These are phyloP conservation scores for Takifugu ocellatus DNA, from an alignment of 2,797 vertebrate genomes.

Conservation along the genomic window DNA sequence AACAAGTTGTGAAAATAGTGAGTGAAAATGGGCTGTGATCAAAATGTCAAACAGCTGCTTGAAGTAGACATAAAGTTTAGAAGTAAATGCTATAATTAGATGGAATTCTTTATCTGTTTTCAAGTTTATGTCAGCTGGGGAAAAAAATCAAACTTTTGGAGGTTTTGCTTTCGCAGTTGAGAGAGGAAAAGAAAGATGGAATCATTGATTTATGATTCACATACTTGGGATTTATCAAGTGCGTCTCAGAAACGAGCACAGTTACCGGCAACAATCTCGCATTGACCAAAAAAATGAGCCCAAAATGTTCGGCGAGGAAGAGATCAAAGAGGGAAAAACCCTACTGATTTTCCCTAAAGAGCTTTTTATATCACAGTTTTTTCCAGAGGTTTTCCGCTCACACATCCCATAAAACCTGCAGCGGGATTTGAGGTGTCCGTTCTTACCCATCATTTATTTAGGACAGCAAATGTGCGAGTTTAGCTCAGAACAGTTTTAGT, in stretches of 20 bases:
- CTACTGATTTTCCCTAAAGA: slow-evolving; percentile 13
- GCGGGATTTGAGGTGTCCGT: slow-evolving; percentile 26
- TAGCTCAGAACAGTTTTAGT: too few species aligned
- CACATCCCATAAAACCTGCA: slow-evolving; percentile 15
- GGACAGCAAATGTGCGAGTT: too few species aligned
- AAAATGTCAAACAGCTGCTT: too few species aligned
- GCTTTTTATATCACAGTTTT: not conserved
- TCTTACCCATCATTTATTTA: slow-evolving; percentile 23
- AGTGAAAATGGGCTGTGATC: too few species aligned
- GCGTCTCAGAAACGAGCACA: slow-evolving; percentile 1
- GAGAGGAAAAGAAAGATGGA: too few species aligned
- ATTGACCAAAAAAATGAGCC: slow-evolving; percentile 29
- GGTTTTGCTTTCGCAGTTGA: too few species aligned
- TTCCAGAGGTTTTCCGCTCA: slow-evolving; percentile 27
- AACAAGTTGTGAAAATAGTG: too few species aligned
- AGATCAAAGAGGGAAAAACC: slow-evolving; percentile 32
- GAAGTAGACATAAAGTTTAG: too few species aligned
- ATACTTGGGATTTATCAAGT: slow-evolving; percentile 30
- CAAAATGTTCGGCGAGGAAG: slow-evolving; percentile 12
- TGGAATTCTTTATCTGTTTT: too few species aligned
- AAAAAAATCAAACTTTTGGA: too few species aligned
- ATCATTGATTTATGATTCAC: slow-evolving; percentile 31
- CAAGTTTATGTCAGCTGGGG: too few species aligned
- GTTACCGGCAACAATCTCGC: slow-evolving; percentile 11
- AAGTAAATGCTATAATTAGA: too few species aligned